A percentile compares a stretch with the other conserved stretches of the same genome.
These are phyloP conservation scores for Rhabdophis nuchalis DNA, from an alignment of 2,797 vertebrate genomes.

Conservation along the genomic window DNA sequence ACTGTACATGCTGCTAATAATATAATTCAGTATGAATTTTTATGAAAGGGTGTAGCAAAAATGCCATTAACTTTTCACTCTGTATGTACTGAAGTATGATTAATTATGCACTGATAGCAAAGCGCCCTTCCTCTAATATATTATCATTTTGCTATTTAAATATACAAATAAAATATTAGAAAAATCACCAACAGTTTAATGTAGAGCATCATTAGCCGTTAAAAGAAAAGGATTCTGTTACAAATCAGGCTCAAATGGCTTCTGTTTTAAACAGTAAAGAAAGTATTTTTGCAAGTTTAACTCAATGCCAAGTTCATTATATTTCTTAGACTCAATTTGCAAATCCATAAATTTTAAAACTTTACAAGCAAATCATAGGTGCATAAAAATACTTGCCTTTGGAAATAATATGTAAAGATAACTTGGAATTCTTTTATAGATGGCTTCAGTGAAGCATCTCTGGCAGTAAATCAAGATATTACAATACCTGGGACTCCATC, in stretches of 20 bases:
- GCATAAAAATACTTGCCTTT: constrained; percentile 8
- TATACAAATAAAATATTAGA: background rate
- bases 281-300: background rate
- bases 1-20: background rate
- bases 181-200: background rate
- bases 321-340: constrained; percentile 32
- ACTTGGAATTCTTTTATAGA: constrained; percentile 11
- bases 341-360: constrained; percentile 34
- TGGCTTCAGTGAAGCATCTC: constrained; percentile 6
- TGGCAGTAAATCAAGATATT: constrained; percentile 45
- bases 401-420: constrained; percentile 1
- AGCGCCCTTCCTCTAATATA: background rate
- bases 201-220: background rate
- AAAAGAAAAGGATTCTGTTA: background rate
- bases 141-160: constrained; percentile 14
- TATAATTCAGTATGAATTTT: background rate
- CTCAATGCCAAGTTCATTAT: constrained; percentile 25
- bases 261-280: background rate
- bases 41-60: background rate
- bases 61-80: constrained; percentile 1
- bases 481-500: constrained; percentile 27
- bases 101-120: constrained; percentile 21
- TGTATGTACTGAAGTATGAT: background rate
- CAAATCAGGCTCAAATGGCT: background rate
- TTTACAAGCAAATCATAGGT: constrained; percentile 5